Conservation (phyloP, 2,888 invertebrate genomes). For the Caenorhabditis sp. region DNA sequence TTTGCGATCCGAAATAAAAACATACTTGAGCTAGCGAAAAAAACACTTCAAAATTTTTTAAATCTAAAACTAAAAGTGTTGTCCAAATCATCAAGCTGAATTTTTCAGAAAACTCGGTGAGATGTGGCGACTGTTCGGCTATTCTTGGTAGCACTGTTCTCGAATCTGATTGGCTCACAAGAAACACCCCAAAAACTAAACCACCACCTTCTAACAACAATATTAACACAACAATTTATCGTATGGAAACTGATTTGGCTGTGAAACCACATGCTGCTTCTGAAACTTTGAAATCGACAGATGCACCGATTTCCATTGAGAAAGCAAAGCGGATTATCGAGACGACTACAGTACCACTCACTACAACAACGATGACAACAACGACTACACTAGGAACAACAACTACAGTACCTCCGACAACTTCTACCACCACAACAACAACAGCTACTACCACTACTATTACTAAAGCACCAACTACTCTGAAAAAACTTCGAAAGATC, state of each 20-base stretch:
- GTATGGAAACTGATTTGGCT: constrained; percentile 44
- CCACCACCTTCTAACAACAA: neutral
- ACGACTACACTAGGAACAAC: too few species aligned
- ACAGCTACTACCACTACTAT: neutral
- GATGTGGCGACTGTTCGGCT: constrained; percentile 54
- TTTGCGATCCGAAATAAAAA: too few species aligned
- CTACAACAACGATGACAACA: constrained; percentile 4
- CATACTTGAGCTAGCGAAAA: too few species aligned
- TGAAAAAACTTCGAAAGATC: too few species aligned
- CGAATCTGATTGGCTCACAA: constrained; percentile 33
- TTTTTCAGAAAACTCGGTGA: constrained; percentile 5
- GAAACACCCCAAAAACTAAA: constrained; percentile 4
- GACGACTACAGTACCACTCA: constrained; percentile 5
- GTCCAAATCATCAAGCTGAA: too few species aligned
- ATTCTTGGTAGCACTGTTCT: constrained; percentile 50
- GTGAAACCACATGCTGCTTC: constrained; percentile 15
- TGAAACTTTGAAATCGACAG: too few species aligned
- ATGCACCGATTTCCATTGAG: constrained; percentile 24
- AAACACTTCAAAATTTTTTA: too few species aligned
- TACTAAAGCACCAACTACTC: too few species aligned
- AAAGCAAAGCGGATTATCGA: constrained; percentile 33
- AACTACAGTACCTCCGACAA: constrained; percentile 4
- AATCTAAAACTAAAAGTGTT: too few species aligned
- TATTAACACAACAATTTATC: constrained; percentile 25
- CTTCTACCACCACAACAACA: constrained; percentile 10